Evolutionary conservation across 2,797 vertebrate species (phyloP), one percentile per base, ranked within the genome.

Genomic region (Pterois miles): DNA sequence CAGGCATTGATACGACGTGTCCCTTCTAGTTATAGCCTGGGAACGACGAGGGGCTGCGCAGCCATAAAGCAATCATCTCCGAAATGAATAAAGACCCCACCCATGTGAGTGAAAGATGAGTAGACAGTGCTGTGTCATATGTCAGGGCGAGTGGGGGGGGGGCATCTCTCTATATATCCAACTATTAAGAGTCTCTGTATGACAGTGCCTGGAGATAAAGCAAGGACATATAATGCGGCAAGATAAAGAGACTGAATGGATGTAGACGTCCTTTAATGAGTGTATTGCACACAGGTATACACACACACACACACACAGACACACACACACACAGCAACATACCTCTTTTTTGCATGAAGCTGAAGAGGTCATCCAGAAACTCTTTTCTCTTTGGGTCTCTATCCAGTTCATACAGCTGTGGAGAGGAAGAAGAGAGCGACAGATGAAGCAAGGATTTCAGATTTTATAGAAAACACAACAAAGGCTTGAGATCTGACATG

Each of bases 261-360:
- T 65, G 54, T 14, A 2, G 8, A 31, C 10, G 64, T 43, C 27
- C 20, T 75, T 40, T 58, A 64, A 63, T 46, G 23, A 70, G 8
- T 22, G 43, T n/a, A n/a, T n/a, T n/a, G n/a, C 18, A 46, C 18
- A 27, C 43, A 20, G 16, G 48, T 6, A 50, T 2, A 12, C 23
- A 34, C 9, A 57, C 22, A 34, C 1, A 12, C 1, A 11, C 8
- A 46, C 6, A 54, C 4, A 18, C 25, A 56, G 12, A 14, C 12
- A 53, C 27, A 31, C 5, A 50, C 27, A 57, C 18, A 27, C 18
- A 59, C 10, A 74, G 27, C n/a, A 16, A 25, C 80, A n/a, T 93
- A 96, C 96, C 98, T 96, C 98, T 93, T 84, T 99, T 98, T 90
- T 99, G 98, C 98, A 99, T 99, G 91, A 99, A 99, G 91, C 96